Evolutionary conservation across 2,888 invertebrate species (phyloP), one percentile per base, ranked within the genome.

Genomic region (Arge pagana): DNA sequence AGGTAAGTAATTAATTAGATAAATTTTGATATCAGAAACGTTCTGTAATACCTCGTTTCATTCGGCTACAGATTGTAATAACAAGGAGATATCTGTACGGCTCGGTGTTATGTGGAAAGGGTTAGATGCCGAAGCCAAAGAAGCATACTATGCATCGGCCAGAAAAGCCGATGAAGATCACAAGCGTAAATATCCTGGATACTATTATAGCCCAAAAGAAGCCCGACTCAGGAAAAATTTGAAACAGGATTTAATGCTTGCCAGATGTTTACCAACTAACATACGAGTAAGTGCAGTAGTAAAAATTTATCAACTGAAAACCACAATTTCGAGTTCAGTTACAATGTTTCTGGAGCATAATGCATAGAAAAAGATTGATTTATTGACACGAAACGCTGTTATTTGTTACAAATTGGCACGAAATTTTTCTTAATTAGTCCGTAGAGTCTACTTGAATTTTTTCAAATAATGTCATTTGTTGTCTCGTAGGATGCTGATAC

Each of bases 81-180:
- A 79, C 62, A 80, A 80, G 61, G 77, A 77, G 50, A 81, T 81
- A 55, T 80, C 80, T 13, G 74, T 79, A 11, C 66, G 78, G 39
- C 67, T 81, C 49, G 79, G 80, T 7, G 67, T 72, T 24, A 77
- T 80, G 76, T 81, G 81, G 81, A 79, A 80, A 63, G 70, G 72
- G 41, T 62, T 81, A 45, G 60, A 70, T 2, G 58, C 67, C 2
- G 74, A 78, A 48, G 66, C 68, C 0, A 80, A 78, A 66, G 76
- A 75, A 48, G 59, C 62, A 6, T 80, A 78, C 62, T 80, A 78
- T 59, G 61, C 66, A 31, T 71, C 74, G 7, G 77, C 80, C 6
- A 70, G 72, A 24, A 72, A 71, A 57, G 76, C 74, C 4, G 77
- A 79, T 51, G 71, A 74, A 53, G 76, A 77, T 52, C 78, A 79